Conservation (phyloP, 2,113 vertebrate genomes). For the Sander vitreus region DNA sequence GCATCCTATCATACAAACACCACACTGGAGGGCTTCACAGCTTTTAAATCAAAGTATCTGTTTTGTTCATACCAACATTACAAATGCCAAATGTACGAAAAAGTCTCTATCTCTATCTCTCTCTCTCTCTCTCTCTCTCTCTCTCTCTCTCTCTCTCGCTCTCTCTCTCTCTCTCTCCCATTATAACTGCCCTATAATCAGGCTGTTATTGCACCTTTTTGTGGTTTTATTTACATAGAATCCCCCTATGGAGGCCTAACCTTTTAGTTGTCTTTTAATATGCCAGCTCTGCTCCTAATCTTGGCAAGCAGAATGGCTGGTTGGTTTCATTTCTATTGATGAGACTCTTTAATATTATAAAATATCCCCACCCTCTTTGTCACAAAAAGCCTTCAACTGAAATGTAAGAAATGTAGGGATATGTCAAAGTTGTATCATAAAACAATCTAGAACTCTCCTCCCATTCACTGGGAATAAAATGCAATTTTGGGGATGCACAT, state of each 20-base stretch:
- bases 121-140: too few species aligned
- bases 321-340: slow-evolving; percentile 69
- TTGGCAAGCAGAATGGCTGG: slow-evolving; percentile 62
- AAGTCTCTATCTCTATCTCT: neutral
- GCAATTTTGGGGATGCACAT: neutral
- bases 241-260: slow-evolving; percentile 74
- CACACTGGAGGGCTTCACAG: slow-evolving; percentile 25
- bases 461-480: neutral
- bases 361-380: slow-evolving; percentile 34
- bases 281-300: slow-evolving; percentile 66
- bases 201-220: slow-evolving; percentile 56
- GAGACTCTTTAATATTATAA: slow-evolving; percentile 69
- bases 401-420: slow-evolving; percentile 4
- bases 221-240: slow-evolving; percentile 72
- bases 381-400: slow-evolving; percentile 21
- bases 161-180: neutral
- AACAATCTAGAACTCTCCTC: neutral
- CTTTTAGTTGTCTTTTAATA: slow-evolving; percentile 80
- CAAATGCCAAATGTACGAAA: slow-evolving; percentile 45
- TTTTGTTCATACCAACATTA: slow-evolving; percentile 26
- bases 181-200: slow-evolving; percentile 66
- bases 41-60: slow-evolving; percentile 49
- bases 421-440: slow-evolving; percentile 4
- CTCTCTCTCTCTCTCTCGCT: too few species aligned
- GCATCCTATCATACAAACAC: slow-evolving; percentile 33